Evolutionary conservation across 2,113 vertebrate species (phyloP).

Genomic region (Malurus melanocephalus): DNA sequence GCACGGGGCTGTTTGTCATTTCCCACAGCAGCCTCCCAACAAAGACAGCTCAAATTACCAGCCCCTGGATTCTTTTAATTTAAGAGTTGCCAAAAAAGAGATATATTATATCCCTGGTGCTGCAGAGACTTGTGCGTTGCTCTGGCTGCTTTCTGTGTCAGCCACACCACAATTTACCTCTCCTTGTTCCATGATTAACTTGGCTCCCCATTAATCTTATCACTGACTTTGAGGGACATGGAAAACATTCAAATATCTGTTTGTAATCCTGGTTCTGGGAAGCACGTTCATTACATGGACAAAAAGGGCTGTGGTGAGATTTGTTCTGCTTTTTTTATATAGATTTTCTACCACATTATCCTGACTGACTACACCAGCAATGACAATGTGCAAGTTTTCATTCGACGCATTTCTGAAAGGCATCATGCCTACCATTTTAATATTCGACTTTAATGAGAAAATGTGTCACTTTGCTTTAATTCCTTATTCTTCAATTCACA

Average conservation of each 20-base stretch:
- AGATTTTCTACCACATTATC: not conserved
- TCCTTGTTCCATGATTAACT: not conserved
- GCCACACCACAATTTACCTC: not conserved
- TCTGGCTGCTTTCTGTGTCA: not conserved
- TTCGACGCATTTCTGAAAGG: not conserved
- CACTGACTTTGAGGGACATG: not conserved
- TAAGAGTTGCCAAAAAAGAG: not conserved
- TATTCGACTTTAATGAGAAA: not conserved
- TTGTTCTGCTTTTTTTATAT: not conserved
- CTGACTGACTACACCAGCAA: not conserved
- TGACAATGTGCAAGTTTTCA: not conserved
- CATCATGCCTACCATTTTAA: not conserved
- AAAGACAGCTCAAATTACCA: not conserved
- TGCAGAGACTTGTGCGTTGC: not conserved
- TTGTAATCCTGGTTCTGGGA: not conserved
- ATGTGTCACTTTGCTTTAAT: not conserved
- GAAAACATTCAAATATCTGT: not conserved
- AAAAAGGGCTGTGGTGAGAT: not conserved
- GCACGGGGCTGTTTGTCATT: not conserved
- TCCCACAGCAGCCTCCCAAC: not conserved
- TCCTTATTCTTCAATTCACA: not conserved
- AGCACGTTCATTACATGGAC: not conserved
- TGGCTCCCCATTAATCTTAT: not conserved
- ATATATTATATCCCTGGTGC: not conserved
- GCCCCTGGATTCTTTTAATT: not conserved